phyloP scores from a whole-genome alignment of 1,140 invertebrate species.

The Drosophila takahashii region DNA sequence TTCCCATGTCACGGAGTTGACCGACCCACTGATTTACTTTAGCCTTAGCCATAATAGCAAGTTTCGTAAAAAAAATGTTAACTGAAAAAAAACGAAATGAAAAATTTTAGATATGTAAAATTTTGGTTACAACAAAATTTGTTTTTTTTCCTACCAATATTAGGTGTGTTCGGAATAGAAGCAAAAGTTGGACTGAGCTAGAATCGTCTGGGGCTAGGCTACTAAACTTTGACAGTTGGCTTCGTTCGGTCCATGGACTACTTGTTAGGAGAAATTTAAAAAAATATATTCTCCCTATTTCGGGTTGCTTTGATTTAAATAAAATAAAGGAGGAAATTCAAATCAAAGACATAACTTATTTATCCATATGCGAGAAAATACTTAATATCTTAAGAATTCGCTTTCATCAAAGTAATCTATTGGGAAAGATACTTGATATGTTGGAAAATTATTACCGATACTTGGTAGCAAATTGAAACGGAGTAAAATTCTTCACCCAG shows the following conservation, averaged over 20 bases:
- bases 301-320: background rate
- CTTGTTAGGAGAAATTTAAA: background rate
- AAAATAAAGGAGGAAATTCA: background rate
- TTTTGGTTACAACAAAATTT: background rate
- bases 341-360: background rate
- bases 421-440: conserved; percentile 10
- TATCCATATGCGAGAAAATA: background rate
- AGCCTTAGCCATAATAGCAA: background rate
- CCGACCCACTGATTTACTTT: background rate
- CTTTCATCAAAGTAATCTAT: conserved; percentile 3
- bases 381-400: background rate
- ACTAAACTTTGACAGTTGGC: background rate
- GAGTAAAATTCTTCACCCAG: background rate
- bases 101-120: background rate
- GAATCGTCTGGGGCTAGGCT: background rate
- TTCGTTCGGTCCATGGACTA: background rate
- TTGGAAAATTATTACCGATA: conserved; percentile 7
- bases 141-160: background rate
- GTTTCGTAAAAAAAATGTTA: background rate
- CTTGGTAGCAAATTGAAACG: conserved; percentile 9
- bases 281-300: background rate
- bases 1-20: background rate
- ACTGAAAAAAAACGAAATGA: background rate
- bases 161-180: background rate
- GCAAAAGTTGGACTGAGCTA: background rate